Conservation (phyloP, 2,113 vertebrate species). For the Osmerus mordax region DNA sequence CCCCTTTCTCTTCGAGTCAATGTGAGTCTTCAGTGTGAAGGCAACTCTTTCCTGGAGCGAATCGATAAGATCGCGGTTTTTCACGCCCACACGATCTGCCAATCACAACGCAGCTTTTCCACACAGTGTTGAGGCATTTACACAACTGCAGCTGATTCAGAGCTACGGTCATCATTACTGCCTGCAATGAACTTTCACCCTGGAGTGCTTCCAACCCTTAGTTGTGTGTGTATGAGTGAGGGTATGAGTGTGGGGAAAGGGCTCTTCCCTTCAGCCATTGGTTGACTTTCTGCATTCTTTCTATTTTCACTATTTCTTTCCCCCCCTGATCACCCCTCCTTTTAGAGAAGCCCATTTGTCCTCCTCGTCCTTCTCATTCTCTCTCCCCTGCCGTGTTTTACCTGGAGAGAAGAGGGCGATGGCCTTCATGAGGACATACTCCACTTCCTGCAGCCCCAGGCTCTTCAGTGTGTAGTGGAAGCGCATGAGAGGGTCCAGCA, state of each 20-base stretch:
- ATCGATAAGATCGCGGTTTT: slow-evolving; percentile 45
- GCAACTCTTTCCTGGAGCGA: slow-evolving; percentile 48
- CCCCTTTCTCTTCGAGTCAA: slow-evolving; percentile 55
- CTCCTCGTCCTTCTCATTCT: no score
- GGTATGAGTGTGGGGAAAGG: no score
- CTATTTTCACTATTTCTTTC: no score
- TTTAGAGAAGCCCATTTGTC: no score
- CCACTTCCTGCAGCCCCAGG: slow-evolving; percentile 70
- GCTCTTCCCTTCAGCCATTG: no score
- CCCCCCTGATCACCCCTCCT: no score
- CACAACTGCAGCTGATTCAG: no score
- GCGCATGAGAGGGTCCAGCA: slow-evolving; percentile 73
- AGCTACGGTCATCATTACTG: no score
- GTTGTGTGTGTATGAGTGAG: no score
- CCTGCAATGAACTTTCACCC: no score
- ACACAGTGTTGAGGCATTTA: background rate
- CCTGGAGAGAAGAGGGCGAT: slow-evolving; percentile 78
- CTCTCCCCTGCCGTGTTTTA: slow-evolving; percentile 22
- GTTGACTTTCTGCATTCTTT: no score
- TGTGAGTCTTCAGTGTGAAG: slow-evolving; percentile 42
- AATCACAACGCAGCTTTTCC: slow-evolving; percentile 2
- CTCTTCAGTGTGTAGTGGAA: slow-evolving; percentile 75
- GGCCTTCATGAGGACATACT: slow-evolving; percentile 75
- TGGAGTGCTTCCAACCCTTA: no score
- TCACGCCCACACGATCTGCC: slow-evolving; percentile 65